Percentiles rank a stretch among this genome's conserved stretches.
Evolutionary conservation across 2,113 vertebrate genomes (phyloP).

Genomic region (Dipodomys ordii): DNA sequence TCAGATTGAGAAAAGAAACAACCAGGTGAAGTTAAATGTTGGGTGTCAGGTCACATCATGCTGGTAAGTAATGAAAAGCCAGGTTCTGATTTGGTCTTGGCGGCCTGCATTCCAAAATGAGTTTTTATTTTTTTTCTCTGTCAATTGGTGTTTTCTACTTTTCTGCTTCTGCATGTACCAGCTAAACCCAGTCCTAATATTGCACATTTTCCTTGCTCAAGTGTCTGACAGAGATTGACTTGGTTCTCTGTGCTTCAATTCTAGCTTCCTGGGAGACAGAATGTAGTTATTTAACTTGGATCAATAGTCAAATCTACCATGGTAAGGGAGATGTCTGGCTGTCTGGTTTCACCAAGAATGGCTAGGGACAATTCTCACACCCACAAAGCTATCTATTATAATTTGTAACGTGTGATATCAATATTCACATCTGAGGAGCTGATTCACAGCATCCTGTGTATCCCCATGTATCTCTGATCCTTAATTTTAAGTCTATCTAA

Average conservation of each 20-base stretch:
- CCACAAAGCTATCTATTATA: neutral
- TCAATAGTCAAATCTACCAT: neutral
- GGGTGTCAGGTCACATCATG: neutral
- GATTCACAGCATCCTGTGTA: neutral
- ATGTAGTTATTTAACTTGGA: neutral
- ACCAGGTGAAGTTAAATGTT: neutral
- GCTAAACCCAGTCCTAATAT: accelerated
- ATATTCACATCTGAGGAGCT: neutral
- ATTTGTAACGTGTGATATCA: neutral
- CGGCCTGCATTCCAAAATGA: neutral
- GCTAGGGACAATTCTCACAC: neutral
- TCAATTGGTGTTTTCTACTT: neutral
- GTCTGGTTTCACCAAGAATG: neutral
- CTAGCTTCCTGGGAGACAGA: slow-evolving; percentile 9
- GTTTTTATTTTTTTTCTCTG: neutral
- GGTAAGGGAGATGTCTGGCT: neutral
- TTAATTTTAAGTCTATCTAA: slow-evolving; percentile 51
- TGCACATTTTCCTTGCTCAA: neutral
- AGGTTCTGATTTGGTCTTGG: neutral
- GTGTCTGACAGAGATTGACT: slow-evolving; percentile 11
- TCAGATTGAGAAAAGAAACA: neutral
- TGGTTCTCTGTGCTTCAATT: slow-evolving; percentile 9
- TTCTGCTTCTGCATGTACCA: neutral
- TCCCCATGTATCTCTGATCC: neutral
- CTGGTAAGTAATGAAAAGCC: neutral